These are phyloP conservation scores for Rhagium mordax DNA, from an alignment of 2,888 invertebrate species.

Conservation along the genomic window DNA sequence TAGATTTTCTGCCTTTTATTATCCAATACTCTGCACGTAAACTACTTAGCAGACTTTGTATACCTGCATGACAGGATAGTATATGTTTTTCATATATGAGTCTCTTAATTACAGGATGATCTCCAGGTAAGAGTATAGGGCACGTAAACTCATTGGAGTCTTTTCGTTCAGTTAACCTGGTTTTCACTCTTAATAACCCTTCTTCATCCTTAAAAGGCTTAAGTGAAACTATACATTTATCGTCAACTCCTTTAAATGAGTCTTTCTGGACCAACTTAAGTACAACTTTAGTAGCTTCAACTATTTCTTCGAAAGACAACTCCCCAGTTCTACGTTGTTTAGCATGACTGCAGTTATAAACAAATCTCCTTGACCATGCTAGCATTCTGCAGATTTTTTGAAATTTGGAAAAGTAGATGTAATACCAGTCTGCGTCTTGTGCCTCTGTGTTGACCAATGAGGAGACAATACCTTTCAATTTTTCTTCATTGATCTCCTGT, in stretches of 20 bases:
- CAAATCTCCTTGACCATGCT: background rate
- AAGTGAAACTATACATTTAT: background rate
- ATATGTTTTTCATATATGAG: background rate
- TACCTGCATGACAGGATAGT: background rate
- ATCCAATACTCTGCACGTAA: background rate
- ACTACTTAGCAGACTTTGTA: background rate
- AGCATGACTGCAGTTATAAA: background rate
- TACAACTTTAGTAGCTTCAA: background rate
- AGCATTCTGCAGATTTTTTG: background rate
- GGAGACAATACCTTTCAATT: too few species aligned
- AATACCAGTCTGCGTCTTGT: too few species aligned
- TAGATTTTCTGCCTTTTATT: background rate
- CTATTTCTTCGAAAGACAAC: background rate
- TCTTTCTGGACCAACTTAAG: background rate
- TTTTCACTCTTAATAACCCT: too few species aligned
- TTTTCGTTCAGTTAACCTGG: too few species aligned
- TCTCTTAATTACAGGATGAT: background rate
- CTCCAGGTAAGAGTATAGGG: background rate
- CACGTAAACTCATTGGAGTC: background rate
- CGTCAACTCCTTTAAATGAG: background rate
- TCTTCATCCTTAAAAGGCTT: background rate
- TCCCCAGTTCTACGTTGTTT: background rate
- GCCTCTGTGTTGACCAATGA: too few species aligned
- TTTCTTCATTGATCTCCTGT: too few species aligned
- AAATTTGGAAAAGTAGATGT: background rate